phyloP scores from a whole-genome alignment of 2,797 vertebrate genomes.

The Pampus argenteus region DNA sequence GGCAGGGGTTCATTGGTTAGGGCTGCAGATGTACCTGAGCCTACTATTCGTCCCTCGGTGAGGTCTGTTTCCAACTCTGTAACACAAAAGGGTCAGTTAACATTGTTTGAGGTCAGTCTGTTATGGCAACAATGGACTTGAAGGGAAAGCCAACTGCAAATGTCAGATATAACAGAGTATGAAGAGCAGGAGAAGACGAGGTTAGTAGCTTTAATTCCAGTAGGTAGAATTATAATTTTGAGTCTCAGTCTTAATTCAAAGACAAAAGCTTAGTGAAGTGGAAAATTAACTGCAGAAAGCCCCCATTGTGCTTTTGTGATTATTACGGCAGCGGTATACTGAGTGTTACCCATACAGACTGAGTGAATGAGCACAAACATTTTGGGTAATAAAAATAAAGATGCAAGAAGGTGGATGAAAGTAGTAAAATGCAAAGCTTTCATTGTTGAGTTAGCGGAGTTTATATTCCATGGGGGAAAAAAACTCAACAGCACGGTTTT shows the following conservation, averaged over 20 bases:
- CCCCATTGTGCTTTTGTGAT: conserved; percentile 38
- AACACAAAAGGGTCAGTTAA: conserved; percentile 84
- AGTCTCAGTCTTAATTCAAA: conserved; percentile 41
- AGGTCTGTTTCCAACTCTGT: conserved; percentile 82
- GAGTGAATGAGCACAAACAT: conserved; percentile 38
- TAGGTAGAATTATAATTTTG: conserved; percentile 44
- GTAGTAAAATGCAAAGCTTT: conserved; percentile 39
- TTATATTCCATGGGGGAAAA: conserved; percentile 15
- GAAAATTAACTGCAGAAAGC: conserved; percentile 66
- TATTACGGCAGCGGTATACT: conserved; percentile 42
- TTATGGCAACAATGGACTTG: conserved; percentile 55
- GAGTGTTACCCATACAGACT: conserved; percentile 36
- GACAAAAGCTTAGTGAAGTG: conserved; percentile 53
- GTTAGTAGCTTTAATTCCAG: conserved; percentile 69
- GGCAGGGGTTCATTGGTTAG: conserved; percentile 36
- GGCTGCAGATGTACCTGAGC: conserved; percentile 82
- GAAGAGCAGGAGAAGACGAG: conserved; percentile 15
- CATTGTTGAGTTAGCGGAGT: conserved; percentile 52
- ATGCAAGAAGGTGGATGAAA: conserved; percentile 33
- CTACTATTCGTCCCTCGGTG: conserved; percentile 82
- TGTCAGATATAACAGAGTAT: conserved; percentile 38
- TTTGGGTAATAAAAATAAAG: conserved; percentile 9
- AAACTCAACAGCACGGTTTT: conserved; percentile 31
- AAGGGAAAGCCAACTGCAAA: conserved; percentile 52
- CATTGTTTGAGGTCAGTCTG: conserved; percentile 45